These are phyloP conservation scores for Schizaphis graminum DNA, from an alignment of 2,888 invertebrate species.

Conservation along the genomic window DNA sequence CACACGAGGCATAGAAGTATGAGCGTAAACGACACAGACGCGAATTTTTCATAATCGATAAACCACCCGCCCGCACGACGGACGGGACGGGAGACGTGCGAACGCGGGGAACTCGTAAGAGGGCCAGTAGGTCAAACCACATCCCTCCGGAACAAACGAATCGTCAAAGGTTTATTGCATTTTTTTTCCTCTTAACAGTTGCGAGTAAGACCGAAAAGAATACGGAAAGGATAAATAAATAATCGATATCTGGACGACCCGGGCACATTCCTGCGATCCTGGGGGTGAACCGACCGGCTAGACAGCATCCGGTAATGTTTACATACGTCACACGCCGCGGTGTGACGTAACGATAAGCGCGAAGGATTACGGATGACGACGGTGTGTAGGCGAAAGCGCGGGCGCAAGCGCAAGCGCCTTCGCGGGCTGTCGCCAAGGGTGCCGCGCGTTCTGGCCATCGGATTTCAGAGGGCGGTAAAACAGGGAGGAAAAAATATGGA, in stretches of 20 bases:
- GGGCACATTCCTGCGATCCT: background rate
- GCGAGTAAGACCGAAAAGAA: background rate
- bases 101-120: background rate
- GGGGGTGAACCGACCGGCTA: background rate
- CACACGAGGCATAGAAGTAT: background rate
- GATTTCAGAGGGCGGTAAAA: conserved; percentile 15
- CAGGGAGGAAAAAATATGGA: background rate
- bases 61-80: background rate
- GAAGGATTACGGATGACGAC: background rate
- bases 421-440: background rate
- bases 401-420: conserved; percentile 14
- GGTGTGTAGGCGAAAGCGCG: background rate
- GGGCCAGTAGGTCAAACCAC: conserved; percentile 44
- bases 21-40: background rate
- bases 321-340: conserved; percentile 8
- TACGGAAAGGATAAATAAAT: background rate
- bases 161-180: background rate
- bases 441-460: background rate
- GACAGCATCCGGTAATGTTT: background rate
- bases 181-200: background rate
- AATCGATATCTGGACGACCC: background rate
- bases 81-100: background rate
- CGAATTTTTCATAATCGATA: background rate
- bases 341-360: conserved; percentile 39
- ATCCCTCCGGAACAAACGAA: background rate